Conservation (phyloP, 1,140 invertebrate species). For the Sipha flava region DNA sequence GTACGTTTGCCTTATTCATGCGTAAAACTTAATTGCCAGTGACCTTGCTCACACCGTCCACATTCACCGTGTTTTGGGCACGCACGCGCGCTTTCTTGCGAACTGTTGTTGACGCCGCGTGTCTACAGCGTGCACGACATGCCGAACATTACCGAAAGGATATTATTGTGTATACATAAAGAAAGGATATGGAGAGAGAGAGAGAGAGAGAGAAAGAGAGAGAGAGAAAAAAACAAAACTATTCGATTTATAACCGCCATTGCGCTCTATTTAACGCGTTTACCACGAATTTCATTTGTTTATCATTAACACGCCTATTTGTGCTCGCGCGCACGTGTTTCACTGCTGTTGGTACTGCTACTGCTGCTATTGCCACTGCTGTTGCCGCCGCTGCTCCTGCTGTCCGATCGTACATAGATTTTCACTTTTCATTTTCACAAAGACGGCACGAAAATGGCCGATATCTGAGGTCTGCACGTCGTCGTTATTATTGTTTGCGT, state of each 20-base stretch:
- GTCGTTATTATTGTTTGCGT: too few species aligned
- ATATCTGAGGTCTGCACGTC: too few species aligned
- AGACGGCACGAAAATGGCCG: not conserved
- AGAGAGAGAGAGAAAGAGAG: not conserved
- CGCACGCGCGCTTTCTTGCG: not conserved
- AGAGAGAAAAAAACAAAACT: not conserved
- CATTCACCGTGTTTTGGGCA: not conserved
- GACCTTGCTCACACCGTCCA: conserved; percentile 15
- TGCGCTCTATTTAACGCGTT: conserved; percentile 27
- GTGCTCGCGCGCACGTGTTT: not conserved
- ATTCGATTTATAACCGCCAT: conserved; percentile 11
- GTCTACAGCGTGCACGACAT: not conserved
- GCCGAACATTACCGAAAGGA: conserved; percentile 8
- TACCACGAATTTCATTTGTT: conserved; percentile 2
- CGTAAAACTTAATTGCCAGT: conserved; percentile 23
- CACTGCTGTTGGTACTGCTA: too few species aligned
- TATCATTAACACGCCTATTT: not conserved
- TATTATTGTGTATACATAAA: too few species aligned
- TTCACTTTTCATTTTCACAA: conserved; percentile 27
- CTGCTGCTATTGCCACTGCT: too few species aligned
- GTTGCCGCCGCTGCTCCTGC: too few species aligned
- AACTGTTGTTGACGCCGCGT: not conserved
- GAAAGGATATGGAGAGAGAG: not conserved
- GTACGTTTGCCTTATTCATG: conserved; percentile 2
- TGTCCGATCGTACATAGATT: not conserved